Evolutionary conservation across 1,140 invertebrate genomes (phyloP).

Genomic region (Zophobas atratus): DNA sequence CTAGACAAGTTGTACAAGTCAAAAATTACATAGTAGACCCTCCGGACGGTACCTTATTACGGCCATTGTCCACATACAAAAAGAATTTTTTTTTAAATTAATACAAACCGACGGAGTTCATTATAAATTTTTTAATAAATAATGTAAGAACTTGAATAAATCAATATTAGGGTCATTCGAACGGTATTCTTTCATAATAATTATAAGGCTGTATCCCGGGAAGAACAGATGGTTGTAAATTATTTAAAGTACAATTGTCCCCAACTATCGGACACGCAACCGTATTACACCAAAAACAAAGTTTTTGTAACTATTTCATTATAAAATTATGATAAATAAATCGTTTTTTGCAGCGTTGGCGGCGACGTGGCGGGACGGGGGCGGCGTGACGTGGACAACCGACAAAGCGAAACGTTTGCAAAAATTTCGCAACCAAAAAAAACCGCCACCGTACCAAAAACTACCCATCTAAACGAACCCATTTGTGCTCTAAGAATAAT

Average conservation of each 20-base stretch:
- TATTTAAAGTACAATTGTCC: constrained; percentile 49
- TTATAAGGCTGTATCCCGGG: constrained; percentile 47
- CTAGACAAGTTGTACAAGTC: not conserved
- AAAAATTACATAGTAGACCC: constrained; percentile 1
- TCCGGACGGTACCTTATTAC: not conserved
- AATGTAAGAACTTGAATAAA: constrained; percentile 25
- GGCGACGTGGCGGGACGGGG: not conserved
- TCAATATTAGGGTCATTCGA: constrained; percentile 38
- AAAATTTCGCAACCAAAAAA: not conserved
- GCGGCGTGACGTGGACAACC: no score
- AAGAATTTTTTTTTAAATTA: not conserved
- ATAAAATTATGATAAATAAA: constrained; percentile 12
- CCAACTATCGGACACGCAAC: constrained; percentile 41
- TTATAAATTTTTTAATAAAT: constrained; percentile 39
- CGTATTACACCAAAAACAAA: constrained; percentile 12
- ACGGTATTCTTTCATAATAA: constrained; percentile 35
- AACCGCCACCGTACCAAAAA: no score
- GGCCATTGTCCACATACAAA: not conserved
- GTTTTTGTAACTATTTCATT: constrained; percentile 3
- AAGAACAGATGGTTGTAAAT: constrained; percentile 52
- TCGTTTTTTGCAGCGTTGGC: constrained; percentile 9
- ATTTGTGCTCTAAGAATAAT: not conserved
- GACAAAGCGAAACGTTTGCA: no score
- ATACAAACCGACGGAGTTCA: constrained; percentile 7
- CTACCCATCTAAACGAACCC: no score